Percentiles rank a stretch among this genome's conserved stretches.
These are phyloP conservation scores for Myathropa florea DNA, from an alignment of 2,888 invertebrate species.

Conservation along the genomic window DNA sequence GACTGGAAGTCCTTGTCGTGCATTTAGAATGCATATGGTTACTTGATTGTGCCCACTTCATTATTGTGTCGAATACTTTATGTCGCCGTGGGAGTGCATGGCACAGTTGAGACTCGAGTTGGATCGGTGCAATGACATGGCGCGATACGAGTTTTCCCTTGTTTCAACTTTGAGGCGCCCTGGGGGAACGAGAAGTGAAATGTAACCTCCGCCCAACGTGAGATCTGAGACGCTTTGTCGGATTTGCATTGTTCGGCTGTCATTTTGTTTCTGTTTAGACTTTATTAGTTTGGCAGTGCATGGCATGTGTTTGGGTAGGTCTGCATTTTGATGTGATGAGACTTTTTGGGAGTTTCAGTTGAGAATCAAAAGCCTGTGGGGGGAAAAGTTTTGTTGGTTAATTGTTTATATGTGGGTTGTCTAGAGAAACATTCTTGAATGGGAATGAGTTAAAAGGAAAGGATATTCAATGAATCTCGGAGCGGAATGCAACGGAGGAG, in stretches of 20 bases:
- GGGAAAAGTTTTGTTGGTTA: no score
- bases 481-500: no score
- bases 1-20: constrained; percentile 13
- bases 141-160: not conserved
- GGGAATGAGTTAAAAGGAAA: no score
- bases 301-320: not conserved
- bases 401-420: no score
- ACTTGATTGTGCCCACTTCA: constrained; percentile 29
- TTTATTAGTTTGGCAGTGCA: not conserved
- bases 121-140: constrained; percentile 53
- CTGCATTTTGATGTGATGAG: not conserved
- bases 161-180: not conserved
- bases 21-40: not conserved
- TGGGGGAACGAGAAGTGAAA: not conserved
- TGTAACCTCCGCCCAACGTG: not conserved
- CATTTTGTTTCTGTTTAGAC: not conserved
- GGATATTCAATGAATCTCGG: no score
- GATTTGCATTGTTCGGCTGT: not conserved
- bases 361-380: not conserved
- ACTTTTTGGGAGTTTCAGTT: no score
- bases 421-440: no score
- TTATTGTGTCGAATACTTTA: constrained; percentile 12
- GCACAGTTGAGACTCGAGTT: constrained; percentile 12
- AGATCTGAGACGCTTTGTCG: not conserved
- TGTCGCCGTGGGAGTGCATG: constrained; percentile 8